Conservation (phyloP, 1,140 invertebrate species). For the Bombus confusus region DNA sequence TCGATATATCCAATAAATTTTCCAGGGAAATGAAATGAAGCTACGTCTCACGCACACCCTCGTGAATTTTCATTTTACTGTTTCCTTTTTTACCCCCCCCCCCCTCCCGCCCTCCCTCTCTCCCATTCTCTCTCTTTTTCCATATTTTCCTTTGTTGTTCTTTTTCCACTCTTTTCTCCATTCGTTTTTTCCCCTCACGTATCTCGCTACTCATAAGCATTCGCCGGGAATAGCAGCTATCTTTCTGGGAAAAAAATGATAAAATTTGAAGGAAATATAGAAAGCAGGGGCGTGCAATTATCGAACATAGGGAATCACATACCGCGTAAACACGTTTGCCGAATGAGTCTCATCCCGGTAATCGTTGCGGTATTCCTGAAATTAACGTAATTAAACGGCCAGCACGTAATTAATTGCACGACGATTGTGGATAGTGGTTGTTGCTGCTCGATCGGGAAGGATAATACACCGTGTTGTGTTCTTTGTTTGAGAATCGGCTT, state of each 20-base stretch:
- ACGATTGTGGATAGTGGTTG: conserved; percentile 12
- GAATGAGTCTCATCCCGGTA: conserved; percentile 30
- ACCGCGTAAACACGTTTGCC: conserved; percentile 25
- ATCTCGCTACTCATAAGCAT: neutral
- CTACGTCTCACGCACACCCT: neutral
- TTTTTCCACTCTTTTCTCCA: neutral
- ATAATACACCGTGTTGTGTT: neutral
- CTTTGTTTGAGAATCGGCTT: neutral
- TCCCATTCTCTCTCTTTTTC: too few species aligned
- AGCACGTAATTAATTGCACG: conserved; percentile 34
- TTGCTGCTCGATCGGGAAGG: neutral
- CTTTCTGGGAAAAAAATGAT: neutral
- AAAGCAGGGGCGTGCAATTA: neutral
- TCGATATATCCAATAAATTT: conserved; percentile 21
- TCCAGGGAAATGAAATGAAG: conserved; percentile 10
- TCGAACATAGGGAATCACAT: conserved; percentile 13
- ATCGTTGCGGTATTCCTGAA: conserved; percentile 38
- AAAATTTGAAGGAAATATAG: conserved; percentile 3
- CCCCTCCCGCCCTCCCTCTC: too few species aligned
- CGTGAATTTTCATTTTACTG: neutral
- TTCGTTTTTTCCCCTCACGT: neutral
- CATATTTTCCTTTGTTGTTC: neutral
- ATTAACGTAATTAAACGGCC: conserved; percentile 58
- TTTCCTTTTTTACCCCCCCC: neutral
- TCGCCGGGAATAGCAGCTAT: neutral